Conservation (phyloP, 2,113 vertebrate species). For the Pangasianodon hypophthalmus region DNA sequence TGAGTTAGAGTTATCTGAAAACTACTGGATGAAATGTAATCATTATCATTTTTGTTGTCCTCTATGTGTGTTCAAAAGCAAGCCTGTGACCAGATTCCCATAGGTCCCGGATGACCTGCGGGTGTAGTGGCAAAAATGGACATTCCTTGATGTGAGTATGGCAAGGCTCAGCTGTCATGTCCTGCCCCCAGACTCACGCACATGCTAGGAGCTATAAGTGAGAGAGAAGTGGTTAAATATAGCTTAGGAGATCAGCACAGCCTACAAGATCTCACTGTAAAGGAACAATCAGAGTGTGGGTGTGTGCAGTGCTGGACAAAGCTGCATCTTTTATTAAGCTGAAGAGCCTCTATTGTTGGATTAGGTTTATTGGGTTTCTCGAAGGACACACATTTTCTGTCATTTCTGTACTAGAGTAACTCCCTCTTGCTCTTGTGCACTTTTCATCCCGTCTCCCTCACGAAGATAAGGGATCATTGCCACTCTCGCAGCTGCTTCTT, state of each 20-base stretch:
- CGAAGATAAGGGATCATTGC: conserved; percentile 27
- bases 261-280: conserved; percentile 60
- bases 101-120: conserved; percentile 15
- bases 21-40: conserved; percentile 4
- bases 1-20: background rate
- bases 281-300: conserved; percentile 59
- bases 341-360: conserved; percentile 14
- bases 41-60: background rate
- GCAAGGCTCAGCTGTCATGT: conserved; percentile 56
- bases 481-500: conserved; percentile 13
- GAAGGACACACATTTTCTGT: conserved; percentile 24
- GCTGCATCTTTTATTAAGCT: conserved; percentile 35
- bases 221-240: conserved; percentile 71
- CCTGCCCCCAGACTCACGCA: conserved; percentile 57
- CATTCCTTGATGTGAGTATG: conserved; percentile 32
- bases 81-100: background rate
- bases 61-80: background rate
- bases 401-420: conserved; percentile 18
- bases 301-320: conserved; percentile 58
- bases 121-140: conserved; percentile 38
- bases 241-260: conserved; percentile 59
- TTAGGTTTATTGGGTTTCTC: background rate
- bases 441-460: conserved; percentile 48
- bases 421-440: conserved; percentile 58
- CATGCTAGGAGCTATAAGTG: conserved; percentile 67